Percentiles rank a stretch among this genome's conserved stretches.
Evolutionary conservation across 2,113 vertebrate genomes (phyloP).

Genomic region (Thalassoma bifasciatum): DNA sequence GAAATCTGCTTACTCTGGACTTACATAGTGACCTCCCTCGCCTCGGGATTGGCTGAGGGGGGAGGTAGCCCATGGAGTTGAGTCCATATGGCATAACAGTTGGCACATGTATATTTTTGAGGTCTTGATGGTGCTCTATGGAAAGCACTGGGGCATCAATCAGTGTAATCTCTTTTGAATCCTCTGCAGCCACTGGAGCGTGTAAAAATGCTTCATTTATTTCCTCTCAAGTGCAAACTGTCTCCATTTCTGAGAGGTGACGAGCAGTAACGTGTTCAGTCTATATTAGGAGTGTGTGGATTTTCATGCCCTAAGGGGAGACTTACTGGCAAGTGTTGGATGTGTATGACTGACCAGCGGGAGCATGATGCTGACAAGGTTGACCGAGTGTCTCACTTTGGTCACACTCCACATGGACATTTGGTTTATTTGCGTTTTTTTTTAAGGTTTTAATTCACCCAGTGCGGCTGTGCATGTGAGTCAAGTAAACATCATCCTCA

Average conservation of each 20-base stretch:
- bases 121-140: conserved; percentile 51
- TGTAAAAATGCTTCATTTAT: conserved; percentile 16
- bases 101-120: conserved; percentile 72
- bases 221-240: neutral
- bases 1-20: conserved; percentile 76
- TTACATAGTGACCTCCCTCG: conserved; percentile 52
- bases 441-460: conserved; percentile 43
- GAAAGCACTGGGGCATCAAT: conserved; percentile 52
- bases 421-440: conserved; percentile 16
- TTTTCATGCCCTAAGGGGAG: conserved; percentile 32
- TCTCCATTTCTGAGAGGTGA: conserved; percentile 44
- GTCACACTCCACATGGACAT: conserved; percentile 36
- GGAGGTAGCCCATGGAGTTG: conserved; percentile 57
- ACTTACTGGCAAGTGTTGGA: conserved; percentile 39
- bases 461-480: conserved; percentile 48
- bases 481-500: conserved; percentile 65
- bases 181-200: conserved; percentile 3
- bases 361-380: conserved; percentile 45
- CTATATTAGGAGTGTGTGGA: conserved; percentile 28
- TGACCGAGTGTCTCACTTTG: conserved; percentile 38
- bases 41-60: conserved; percentile 43
- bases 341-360: conserved; percentile 52
- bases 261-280: conserved; percentile 42
- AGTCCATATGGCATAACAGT: conserved; percentile 82
- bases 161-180: conserved; percentile 41